Percentiles rank a stretch among this genome's conserved stretches.
Evolutionary conservation across 2,797 vertebrate species (phyloP).

Genomic region (Falco concolor): DNA sequence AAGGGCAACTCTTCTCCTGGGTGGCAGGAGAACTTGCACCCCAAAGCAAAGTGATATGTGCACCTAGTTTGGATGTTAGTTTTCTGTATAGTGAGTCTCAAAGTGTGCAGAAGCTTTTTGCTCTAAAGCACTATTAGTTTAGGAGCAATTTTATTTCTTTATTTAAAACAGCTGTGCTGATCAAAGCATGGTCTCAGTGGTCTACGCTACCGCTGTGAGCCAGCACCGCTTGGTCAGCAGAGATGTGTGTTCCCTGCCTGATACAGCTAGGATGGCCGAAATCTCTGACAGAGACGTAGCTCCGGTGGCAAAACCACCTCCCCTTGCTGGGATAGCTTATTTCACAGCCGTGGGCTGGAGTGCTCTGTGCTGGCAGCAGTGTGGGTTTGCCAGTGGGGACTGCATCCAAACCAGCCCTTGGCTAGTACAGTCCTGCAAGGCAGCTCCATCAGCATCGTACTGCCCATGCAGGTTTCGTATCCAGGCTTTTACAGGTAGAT

Average conservation of each 20-base stretch:
- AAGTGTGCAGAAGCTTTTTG: background rate
- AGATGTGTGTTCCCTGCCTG: background rate
- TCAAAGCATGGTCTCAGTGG: background rate
- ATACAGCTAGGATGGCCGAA: background rate
- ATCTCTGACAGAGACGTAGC: fast-evolving
- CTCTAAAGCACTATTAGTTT: background rate
- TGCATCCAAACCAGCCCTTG: background rate
- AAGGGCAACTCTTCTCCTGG: background rate
- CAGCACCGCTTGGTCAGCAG: background rate
- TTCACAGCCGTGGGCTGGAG: background rate
- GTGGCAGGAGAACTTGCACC: background rate
- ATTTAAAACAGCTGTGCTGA: background rate
- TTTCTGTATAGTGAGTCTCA: background rate
- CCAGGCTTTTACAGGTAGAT: background rate
- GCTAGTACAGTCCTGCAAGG: background rate
- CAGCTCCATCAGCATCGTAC: background rate
- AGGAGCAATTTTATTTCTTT: background rate
- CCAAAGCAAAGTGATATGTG: fast-evolving
- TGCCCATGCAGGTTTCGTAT: background rate
- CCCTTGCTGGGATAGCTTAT: background rate
- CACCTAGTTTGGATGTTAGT: background rate
- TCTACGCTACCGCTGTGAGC: fast-evolving
- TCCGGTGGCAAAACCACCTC: background rate
- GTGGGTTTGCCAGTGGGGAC: fast-evolving
- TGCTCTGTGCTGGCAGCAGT: background rate